Conservation (phyloP, 2,113 vertebrate genomes). For the Australoheros scitulus region DNA sequence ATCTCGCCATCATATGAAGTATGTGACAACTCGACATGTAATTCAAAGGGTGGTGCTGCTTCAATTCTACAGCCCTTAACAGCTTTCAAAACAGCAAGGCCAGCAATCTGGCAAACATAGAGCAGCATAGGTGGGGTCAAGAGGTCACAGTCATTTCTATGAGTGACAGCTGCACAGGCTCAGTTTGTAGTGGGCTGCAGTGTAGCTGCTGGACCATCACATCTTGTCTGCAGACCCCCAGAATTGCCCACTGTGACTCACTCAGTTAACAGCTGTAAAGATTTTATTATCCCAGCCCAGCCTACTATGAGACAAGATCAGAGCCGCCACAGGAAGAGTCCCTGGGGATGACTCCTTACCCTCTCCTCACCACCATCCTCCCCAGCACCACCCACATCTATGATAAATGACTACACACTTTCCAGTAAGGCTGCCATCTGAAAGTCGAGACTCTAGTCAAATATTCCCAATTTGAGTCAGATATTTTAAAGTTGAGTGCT, state of each 20-base stretch:
- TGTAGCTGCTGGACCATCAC: not conserved
- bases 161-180: constrained; percentile 50
- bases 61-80: constrained; percentile 5
- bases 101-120: constrained; percentile 46
- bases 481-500: not conserved
- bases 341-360: constrained; percentile 41
- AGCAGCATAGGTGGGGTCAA: constrained; percentile 29
- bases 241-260: constrained; percentile 51
- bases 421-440: not conserved
- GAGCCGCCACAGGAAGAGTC: constrained; percentile 61
- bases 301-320: constrained; percentile 57
- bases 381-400: constrained; percentile 25
- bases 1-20: not conserved
- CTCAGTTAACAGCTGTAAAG: constrained; percentile 57
- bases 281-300: constrained; percentile 65
- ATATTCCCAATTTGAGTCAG: not conserved
- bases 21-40: not conserved
- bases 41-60: not conserved
- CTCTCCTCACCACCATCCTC: constrained; percentile 26
- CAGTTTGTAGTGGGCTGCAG: constrained; percentile 13
- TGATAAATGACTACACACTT: constrained; percentile 64
- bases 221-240: constrained; percentile 22
- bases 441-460: not conserved
- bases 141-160: constrained; percentile 42
- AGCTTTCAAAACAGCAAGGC: constrained; percentile 30